Evolutionary conservation across 2,888 invertebrate genomes (phyloP).

Genomic region (Hirtodrosophila trivittata): DNA sequence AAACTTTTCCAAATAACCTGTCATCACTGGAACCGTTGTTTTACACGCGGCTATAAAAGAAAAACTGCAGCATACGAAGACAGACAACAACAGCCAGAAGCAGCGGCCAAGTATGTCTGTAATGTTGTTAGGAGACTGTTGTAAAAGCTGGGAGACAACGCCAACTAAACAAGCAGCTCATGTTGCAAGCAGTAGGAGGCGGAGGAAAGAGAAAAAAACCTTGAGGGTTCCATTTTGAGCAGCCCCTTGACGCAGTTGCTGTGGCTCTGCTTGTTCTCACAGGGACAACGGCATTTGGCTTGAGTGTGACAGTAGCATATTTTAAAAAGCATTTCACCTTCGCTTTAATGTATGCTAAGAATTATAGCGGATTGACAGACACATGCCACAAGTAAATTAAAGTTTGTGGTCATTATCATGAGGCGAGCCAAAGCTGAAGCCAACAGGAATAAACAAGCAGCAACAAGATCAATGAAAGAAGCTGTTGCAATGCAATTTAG

Average conservation of each 20-base stretch:
- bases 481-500: conserved; percentile 64
- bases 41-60: conserved; percentile 1
- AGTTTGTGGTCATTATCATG: neutral
- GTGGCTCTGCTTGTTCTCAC: conserved; percentile 39
- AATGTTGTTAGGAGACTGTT: conserved; percentile 35
- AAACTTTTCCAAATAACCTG: conserved; percentile 1
- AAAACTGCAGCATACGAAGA: conserved; percentile 13
- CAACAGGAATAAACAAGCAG: too few species aligned
- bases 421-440: too few species aligned
- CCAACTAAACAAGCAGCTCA: neutral
- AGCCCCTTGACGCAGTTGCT: conserved; percentile 39
- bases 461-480: conserved; percentile 11
- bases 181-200: conserved; percentile 2
- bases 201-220: conserved; percentile 23
- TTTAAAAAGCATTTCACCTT: conserved; percentile 59
- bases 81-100: conserved; percentile 29
- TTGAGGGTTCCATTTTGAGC: conserved; percentile 40
- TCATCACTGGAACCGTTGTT: conserved; percentile 19
- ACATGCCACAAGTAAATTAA: neutral
- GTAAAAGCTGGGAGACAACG: neutral
- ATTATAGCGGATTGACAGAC: too few species aligned
- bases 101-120: conserved; percentile 51
- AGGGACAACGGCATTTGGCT: conserved; percentile 65
- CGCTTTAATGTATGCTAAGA: conserved; percentile 53
- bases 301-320: conserved; percentile 64